Evolutionary conservation across 2,113 vertebrate genomes (phyloP).

Genomic region (Rhea pennata): DNA sequence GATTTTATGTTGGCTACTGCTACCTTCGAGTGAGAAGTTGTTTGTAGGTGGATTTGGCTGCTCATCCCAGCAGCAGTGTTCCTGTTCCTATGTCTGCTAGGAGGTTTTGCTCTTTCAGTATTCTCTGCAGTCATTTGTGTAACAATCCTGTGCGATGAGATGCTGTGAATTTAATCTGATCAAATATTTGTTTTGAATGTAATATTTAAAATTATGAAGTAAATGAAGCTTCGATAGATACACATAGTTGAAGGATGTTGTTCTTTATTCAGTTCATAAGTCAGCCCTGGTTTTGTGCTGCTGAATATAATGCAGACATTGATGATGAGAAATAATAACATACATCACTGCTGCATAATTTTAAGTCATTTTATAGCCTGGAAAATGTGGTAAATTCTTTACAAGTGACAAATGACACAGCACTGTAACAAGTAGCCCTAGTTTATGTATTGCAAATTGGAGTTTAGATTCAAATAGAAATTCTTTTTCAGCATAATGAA

Average conservation of each 20-base stretch:
- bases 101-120: background rate
- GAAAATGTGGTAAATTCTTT: constrained; percentile 74
- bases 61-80: background rate
- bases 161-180: constrained; percentile 51
- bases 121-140: constrained; percentile 29
- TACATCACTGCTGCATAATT: constrained; percentile 77
- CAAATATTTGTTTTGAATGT: constrained; percentile 65
- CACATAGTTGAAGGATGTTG: constrained; percentile 65
- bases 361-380: constrained; percentile 76
- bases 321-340: constrained; percentile 73
- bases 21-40: background rate
- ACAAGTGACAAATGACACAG: constrained; percentile 78
- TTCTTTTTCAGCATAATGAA: constrained; percentile 35
- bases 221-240: constrained; percentile 72
- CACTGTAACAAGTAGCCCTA: constrained; percentile 72
- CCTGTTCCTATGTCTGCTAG: background rate
- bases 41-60: background rate
- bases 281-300: constrained; percentile 66
- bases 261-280: constrained; percentile 78
- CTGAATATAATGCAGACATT: constrained; percentile 70
- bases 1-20: background rate
- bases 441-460: constrained; percentile 69
- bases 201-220: constrained; percentile 41
- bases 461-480: constrained; percentile 59
- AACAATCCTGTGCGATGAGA: constrained; percentile 3